Evolutionary conservation across 2,888 invertebrate genomes (phyloP), one percentile per base, ranked within the genome.

Genomic region (Caenorhabditis sp.): DNA sequence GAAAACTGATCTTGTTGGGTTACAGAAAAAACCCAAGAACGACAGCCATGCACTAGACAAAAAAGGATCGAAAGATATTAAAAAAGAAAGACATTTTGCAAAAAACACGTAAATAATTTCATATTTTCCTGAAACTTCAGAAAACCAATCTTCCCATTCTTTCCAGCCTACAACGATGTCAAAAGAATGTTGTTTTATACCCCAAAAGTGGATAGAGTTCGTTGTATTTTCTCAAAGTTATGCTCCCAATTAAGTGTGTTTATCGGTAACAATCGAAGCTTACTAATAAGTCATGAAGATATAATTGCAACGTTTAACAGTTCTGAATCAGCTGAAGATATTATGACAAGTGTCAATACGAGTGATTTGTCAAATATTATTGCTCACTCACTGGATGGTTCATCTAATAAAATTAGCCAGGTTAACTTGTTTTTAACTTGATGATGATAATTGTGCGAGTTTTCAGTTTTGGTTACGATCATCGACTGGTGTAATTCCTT

Each of bases 381-480:
- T 5, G 59, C 57, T 2, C 62, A 58, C 3, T 26, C 57, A 26
- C 54, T 60, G 55, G 21, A 43, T 68, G 67, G 64, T 68, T 59
- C 59, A 63, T 60, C 57, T 12, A 61, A 14, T 50, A 51, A 49
- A 54, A 64, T 72, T 17, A 58, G 61, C 37, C 72, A 72, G 63
- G 71, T 72, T 61, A 57, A 57, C 57, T 21, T 19, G 43, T 64
- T 3, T 50, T 54, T 1, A 53, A 54, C 24, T 27, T 51, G 17
- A 58, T n/a, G 17, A 37, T 43, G 23, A 54, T 58, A 54, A 43
- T 61, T 66, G 36, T 62, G 58, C n/a, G n/a, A n/a, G n/a, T n/a
- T 60, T 69, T 63, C 43, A 74, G 74, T 69, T 66, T 27, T 74
- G 74, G 74, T 57, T 74, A 8, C 66, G 69, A 17, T 69, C 69